A percentile compares a stretch with the other conserved stretches of the same genome.
phyloP scores from a whole-genome alignment of 2,888 invertebrate species.

The Augochlorella aurata region DNA sequence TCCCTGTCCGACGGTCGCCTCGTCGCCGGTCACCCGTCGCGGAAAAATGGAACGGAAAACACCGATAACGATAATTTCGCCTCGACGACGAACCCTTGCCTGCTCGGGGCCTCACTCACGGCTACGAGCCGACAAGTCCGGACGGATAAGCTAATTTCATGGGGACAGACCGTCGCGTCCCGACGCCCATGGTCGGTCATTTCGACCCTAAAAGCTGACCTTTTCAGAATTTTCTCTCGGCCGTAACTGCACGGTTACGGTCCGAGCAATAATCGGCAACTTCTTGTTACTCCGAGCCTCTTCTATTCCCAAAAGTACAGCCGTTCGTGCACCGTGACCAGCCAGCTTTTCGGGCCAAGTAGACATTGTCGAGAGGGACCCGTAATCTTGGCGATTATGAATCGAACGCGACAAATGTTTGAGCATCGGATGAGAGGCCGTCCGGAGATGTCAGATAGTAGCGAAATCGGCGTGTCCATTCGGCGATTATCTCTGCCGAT shows the following conservation, averaged over 20 bases:
- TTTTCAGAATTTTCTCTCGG: not conserved
- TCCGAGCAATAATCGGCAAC: too few species aligned
- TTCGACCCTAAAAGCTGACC: not conserved
- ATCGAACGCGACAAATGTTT: slow-evolving; percentile 5
- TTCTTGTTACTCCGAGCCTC: too few species aligned
- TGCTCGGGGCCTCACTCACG: not conserved
- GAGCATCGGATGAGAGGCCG: not conserved
- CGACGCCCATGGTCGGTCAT: not conserved
- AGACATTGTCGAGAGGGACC: not conserved
- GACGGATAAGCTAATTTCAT: slow-evolving; percentile 33
- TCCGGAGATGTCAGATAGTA: not conserved
- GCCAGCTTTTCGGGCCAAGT: not conserved
- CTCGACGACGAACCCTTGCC: not conserved
- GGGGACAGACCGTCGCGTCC: not conserved
- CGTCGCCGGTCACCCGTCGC: slow-evolving; percentile 30
- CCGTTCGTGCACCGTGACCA: not conserved
- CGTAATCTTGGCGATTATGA: not conserved
- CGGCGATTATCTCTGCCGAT: not conserved
- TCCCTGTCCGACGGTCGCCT: not conserved
- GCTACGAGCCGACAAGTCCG: slow-evolving; percentile 11
- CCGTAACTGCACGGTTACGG: too few species aligned
- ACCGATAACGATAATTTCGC: slow-evolving; percentile 38
- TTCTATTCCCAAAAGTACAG: too few species aligned
- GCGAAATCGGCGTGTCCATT: not conserved
- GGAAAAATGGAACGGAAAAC: slow-evolving; percentile 49